Evolutionary conservation across 1,140 invertebrate genomes (phyloP), one percentile per base, ranked within the genome.

Genomic region (Araneus ventricosus): DNA sequence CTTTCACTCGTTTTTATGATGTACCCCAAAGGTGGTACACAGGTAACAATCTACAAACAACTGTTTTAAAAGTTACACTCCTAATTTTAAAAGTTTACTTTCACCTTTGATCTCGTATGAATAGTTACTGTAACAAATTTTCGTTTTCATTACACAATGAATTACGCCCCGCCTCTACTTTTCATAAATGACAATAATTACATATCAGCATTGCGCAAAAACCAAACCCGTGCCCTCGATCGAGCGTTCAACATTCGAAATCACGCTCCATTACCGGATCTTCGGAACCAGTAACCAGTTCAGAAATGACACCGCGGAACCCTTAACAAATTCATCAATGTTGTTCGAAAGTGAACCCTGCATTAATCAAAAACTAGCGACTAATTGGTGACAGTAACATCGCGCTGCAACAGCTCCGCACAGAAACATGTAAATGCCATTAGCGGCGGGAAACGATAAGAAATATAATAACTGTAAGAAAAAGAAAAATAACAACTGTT

Each of bases 401-500:
- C 52, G 30, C 52, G 30, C 57, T 20, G 45, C n/a, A 86, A 86
- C 84, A 61, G 52, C 57, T 34, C 52, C 27, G n/a, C 45, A 37
- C 20, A 61, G 84, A 59, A 61, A 59, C 45, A 86, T 86, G 84
- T 61, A 86, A 86, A 86, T 86, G 52, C 84, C 84, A 86, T 86
- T 61, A 59, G 30, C 22, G 30, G 22, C 22, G 41, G 20, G 8
- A 30, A 14, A 34, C 34, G 30, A 61, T 61, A 17, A 86, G 6
- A 20, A 86, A 61, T 17, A 75, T 75, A 34, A 75, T 34, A 20
- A 37, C 30, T 34, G 20, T 34, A 34, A 52, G 39, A 10, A 41
- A 24, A 17, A 70, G 17, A 34, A 75, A 75, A 34, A 4, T 0
- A 34, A 75, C 5, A 34, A 17, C 10, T 14, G 45, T 52, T 52